Conservation (phyloP, 1,140 invertebrate species). For the Musca vetustissima region DNA sequence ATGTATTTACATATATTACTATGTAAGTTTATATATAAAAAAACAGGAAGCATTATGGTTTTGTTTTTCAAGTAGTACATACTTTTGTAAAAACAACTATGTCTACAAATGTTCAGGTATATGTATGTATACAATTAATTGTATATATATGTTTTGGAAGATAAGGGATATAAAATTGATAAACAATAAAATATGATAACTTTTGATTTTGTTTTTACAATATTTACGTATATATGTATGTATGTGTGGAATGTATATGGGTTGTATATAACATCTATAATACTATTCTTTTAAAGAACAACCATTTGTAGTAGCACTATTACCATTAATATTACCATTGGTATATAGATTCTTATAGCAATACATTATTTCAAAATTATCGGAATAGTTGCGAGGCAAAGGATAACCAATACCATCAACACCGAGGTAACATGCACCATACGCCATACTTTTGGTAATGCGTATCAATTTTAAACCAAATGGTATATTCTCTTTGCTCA, state of each 20-base stretch:
- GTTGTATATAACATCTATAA: not conserved
- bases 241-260: not conserved
- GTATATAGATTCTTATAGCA: slow-evolving; percentile 35
- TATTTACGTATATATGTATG: too few relatives aligned
- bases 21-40: too few relatives aligned
- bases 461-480: slow-evolving; percentile 66
- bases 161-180: too few relatives aligned
- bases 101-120: too few relatives aligned
- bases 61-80: too few relatives aligned
- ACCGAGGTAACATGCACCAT: slow-evolving; percentile 76
- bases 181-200: too few relatives aligned
- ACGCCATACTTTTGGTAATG: slow-evolving; percentile 67
- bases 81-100: too few relatives aligned
- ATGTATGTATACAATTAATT: too few relatives aligned
- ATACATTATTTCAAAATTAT: slow-evolving; percentile 58
- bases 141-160: too few relatives aligned
- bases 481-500: slow-evolving; percentile 58
- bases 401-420: slow-evolving; percentile 62
- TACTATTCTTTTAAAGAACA: not conserved
- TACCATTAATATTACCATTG: slow-evolving; percentile 24
- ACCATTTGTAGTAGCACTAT: not conserved
- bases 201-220: too few relatives aligned
- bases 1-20: too few relatives aligned
- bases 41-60: too few relatives aligned
- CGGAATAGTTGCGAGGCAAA: slow-evolving; percentile 57